Evolutionary conservation across 2,888 invertebrate species (phyloP).

Genomic region (Drosophila kokeensis): DNA sequence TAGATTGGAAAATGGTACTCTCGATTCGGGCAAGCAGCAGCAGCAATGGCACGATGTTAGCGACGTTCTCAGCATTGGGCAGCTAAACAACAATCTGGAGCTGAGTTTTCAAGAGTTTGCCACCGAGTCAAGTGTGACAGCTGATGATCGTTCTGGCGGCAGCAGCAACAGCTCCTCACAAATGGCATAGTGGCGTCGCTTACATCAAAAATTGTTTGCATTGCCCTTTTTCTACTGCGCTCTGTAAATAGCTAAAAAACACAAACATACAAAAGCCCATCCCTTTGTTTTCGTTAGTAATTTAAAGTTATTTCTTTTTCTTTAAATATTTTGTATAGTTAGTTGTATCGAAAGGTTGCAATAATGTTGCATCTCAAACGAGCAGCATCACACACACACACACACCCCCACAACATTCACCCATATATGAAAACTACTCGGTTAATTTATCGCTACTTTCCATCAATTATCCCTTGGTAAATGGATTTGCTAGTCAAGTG

Average conservation of each 20-base stretch:
- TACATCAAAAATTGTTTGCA: conserved; percentile 22
- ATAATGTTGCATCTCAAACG: conserved; percentile 77
- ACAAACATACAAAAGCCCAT: conserved; percentile 33
- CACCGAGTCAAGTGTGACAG: conserved; percentile 41
- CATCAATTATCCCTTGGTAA: conserved; percentile 52
- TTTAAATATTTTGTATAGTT: conserved; percentile 68
- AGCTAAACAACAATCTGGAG: conserved; percentile 71
- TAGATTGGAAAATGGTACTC: conserved; percentile 13
- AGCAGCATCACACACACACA: conserved; percentile 67
- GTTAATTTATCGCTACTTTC: conserved; percentile 45
- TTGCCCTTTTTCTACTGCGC: conserved; percentile 13
- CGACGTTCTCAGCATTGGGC: conserved; percentile 75
- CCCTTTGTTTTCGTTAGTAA: conserved; percentile 56
- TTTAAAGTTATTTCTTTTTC: conserved; percentile 44
- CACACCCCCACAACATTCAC: conserved; percentile 24
- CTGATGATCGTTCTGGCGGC: conserved; percentile 61
- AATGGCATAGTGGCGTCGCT: conserved; percentile 56
- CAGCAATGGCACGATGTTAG: conserved; percentile 60
- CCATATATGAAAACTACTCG: conserved; percentile 26
- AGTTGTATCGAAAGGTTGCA: conserved; percentile 75
- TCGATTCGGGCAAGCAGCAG: conserved; percentile 39
- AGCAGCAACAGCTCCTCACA: conserved; percentile 71
- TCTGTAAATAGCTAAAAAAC: conserved; percentile 44
- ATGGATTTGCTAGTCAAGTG: conserved; percentile 77
- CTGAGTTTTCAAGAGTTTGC: conserved; percentile 65